Conservation (phyloP, 1,140 invertebrate genomes). For the Anastrepha ludens region DNA sequence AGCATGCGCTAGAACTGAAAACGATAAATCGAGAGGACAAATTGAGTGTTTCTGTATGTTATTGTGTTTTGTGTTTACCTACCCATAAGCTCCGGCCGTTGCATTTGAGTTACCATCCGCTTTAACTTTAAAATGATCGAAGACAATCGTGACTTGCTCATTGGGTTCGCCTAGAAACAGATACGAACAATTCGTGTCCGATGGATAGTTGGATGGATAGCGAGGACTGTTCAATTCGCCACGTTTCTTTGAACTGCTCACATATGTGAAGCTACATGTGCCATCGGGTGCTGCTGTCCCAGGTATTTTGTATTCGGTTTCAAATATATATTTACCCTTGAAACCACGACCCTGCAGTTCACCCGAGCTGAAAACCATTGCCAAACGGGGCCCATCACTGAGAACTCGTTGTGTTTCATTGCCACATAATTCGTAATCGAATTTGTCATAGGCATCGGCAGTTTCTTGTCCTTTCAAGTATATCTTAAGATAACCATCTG, state of each 20-base stretch:
- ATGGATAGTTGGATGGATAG: constrained; percentile 96
- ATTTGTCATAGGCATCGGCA: constrained; percentile 93
- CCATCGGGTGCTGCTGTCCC: constrained; percentile 93
- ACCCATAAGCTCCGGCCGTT: constrained; percentile 80
- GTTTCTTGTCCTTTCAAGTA: constrained; percentile 95
- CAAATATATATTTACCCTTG: constrained; percentile 80
- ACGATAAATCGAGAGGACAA: too few relatives aligned
- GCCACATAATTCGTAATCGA: constrained; percentile 94
- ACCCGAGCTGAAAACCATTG: constrained; percentile 94
- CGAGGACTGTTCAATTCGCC: constrained; percentile 97
- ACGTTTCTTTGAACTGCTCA: constrained; percentile 87
- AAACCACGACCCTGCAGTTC: constrained; percentile 92
- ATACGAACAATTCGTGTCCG: constrained; percentile 94
- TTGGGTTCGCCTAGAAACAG: constrained; percentile 88
- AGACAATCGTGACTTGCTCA: constrained; percentile 93
- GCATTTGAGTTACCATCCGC: constrained; percentile 79
- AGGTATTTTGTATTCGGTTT: constrained; percentile 92
- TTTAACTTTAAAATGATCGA: constrained; percentile 93
- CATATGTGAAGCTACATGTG: constrained; percentile 92
- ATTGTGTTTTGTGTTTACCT: constrained; percentile 57
- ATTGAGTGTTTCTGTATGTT: background rate
- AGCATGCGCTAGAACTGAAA: constrained; percentile 81
- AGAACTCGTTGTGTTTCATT: constrained; percentile 82
- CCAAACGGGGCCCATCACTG: constrained; percentile 93
- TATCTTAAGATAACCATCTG: constrained; percentile 92